Percentiles rank a stretch among this genome's conserved stretches.
Evolutionary conservation across 1,140 invertebrate genomes (phyloP).

Genomic region (Polypedilum vanderplanki): DNA sequence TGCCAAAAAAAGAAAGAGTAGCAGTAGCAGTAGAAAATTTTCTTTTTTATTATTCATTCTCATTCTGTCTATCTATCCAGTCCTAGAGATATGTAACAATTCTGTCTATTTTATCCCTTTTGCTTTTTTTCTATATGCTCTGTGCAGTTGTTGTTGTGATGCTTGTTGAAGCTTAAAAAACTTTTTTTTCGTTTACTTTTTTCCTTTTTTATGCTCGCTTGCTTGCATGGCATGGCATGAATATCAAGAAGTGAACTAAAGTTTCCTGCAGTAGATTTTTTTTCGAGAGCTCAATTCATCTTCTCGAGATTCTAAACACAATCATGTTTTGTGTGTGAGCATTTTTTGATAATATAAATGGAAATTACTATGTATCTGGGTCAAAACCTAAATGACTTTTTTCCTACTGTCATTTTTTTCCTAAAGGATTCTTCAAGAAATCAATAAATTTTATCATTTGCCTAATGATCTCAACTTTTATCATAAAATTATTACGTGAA

Average conservation of each 20-base stretch:
- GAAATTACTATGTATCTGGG: constrained; percentile 22
- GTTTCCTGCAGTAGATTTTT: neutral
- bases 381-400: constrained; percentile 15
- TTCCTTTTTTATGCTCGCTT: no score
- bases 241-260: neutral
- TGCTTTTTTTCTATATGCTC: neutral
- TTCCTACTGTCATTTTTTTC: no score
- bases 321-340: neutral
- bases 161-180: neutral
- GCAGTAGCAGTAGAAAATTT: neutral
- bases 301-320: neutral
- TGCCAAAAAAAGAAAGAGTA: no score
- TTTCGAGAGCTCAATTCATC: neutral
- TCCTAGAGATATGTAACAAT: neutral
- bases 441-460: no score
- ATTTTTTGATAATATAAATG: neutral
- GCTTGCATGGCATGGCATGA: neutral
- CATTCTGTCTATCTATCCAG: neutral
- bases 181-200: neutral
- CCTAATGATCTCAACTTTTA: constrained; percentile 14
- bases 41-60: neutral
- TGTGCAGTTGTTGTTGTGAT: neutral
- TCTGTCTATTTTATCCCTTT: neutral
- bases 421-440: no score
- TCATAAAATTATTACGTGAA: constrained; percentile 17